phyloP scores from a whole-genome alignment of 1,140 invertebrate genomes.

The Drosophila elegans region DNA sequence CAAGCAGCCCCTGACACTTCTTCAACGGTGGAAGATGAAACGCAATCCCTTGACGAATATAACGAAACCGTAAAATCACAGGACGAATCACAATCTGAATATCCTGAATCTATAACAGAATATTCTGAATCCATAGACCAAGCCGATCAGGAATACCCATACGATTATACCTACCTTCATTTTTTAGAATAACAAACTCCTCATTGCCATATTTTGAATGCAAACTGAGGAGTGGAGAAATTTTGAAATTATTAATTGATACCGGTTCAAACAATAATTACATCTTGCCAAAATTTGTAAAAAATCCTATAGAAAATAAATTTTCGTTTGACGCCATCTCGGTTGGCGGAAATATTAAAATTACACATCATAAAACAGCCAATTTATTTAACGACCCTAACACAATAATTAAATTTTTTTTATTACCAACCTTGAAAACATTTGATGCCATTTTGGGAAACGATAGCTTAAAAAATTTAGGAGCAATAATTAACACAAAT shows the following conservation, averaged over 20 bases:
- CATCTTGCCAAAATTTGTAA: slow-evolving; percentile 35
- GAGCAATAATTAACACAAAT: slow-evolving; percentile 9
- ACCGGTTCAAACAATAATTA: slow-evolving; percentile 46
- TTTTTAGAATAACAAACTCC: no score
- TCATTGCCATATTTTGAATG: slow-evolving; percentile 50
- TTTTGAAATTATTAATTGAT: slow-evolving; percentile 39
- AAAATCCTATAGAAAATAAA: slow-evolving; percentile 20
- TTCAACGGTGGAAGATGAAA: background rate
- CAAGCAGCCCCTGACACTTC: background rate
- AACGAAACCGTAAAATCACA: background rate
- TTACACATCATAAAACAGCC: slow-evolving; percentile 20
- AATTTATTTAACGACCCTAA: slow-evolving; percentile 36
- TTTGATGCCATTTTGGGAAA: slow-evolving; percentile 45
- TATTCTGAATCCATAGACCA: no score
- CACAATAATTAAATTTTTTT: slow-evolving; percentile 23
- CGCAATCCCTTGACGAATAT: background rate
- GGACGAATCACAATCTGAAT: background rate
- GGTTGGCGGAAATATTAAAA: background rate
- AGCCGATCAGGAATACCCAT: no score
- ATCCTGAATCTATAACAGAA: background rate
- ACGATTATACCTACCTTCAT: no score
- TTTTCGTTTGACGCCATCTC: background rate
- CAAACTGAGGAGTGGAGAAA: slow-evolving; percentile 29
- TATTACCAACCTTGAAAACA: slow-evolving; percentile 30
- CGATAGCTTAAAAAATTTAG: slow-evolving; percentile 32